Evolutionary conservation across 2,888 invertebrate genomes (phyloP), one percentile per base, ranked within the genome.

Genomic region (Podabrus alpinus): DNA sequence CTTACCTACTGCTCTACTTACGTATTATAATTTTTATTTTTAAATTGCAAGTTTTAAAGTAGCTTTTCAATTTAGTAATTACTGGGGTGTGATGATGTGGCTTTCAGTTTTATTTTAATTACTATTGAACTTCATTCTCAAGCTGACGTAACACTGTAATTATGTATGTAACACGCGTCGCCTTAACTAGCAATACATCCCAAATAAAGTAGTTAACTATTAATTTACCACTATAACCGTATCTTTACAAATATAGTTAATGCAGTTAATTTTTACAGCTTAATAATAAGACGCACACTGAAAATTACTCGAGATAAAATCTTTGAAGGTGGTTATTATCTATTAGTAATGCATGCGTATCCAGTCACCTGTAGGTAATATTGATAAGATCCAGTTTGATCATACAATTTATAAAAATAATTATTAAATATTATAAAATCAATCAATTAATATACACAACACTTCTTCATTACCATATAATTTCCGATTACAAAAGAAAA

Each of bases 131-230:
- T 45, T 45, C 45, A 19, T 64, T 64, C n/a, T 64, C n/a, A 16
- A 19, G 21, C 19, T 64, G 19, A 64, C n/a, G 62, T 19, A 64
- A 64, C 62, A 64, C 19, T 21, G 62, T 64, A 19, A 64, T 64
- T 64, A 64, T 64, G 21, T 21, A 64, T 64, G 62, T 64, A 64
- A 64, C 62, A 64, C 62, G 62, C 62, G 62, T 64, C 62, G 17
- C 19, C 17, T 21, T n/a, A 64, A 64, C 62, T 64, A 64, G 19
- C 62, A 64, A 64, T 64, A 64, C 21, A 60, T 64, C 62, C 62
- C 62, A 64, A 64, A 64, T 64, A 64, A 45, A 64, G 62, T 19
- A 64, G 15, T 64, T 19, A 64, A 64, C 19, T 64, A 64, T 64
- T 21, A 64, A 64, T 64, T 64, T 64, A 64, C 19, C 11, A 64